Conservation (phyloP, 1,140 invertebrate species). For the Hypothenemus hampei region DNA sequence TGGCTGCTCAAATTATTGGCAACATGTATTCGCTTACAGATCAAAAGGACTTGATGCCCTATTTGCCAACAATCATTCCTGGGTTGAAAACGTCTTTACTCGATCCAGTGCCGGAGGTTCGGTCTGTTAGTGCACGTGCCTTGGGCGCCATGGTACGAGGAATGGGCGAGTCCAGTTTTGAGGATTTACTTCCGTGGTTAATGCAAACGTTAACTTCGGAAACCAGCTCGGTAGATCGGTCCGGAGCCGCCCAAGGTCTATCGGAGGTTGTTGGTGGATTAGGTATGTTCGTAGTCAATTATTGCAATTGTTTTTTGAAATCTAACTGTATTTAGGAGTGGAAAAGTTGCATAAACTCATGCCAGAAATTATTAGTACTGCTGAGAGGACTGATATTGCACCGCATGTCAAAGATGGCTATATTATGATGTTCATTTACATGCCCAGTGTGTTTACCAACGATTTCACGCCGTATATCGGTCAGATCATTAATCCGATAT, state of each 20-base stretch:
- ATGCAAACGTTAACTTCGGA: slow-evolving; percentile 98
- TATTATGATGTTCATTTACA: slow-evolving; percentile 99
- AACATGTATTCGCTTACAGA: slow-evolving; percentile 99
- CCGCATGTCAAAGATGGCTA: slow-evolving; percentile 99
- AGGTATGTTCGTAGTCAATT: slow-evolving; percentile 5
- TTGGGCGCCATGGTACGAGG: slow-evolving; percentile 96
- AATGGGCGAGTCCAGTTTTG: slow-evolving; percentile 93
- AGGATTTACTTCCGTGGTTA: slow-evolving; percentile 94
- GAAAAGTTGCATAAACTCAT: slow-evolving; percentile 94
- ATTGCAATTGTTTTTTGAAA: too few species aligned
- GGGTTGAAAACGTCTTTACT: slow-evolving; percentile 93
- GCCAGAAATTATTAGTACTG: slow-evolving; percentile 96
- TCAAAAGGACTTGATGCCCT: slow-evolving; percentile 96
- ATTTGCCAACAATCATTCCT: slow-evolving; percentile 94
- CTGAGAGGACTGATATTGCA: slow-evolving; percentile 89
- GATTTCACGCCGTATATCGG: slow-evolving; percentile 96
- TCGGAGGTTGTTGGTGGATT: slow-evolving; percentile 93
- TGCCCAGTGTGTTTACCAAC: slow-evolving; percentile 92
- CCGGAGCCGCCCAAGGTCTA: slow-evolving; percentile 96
- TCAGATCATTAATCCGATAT: slow-evolving; percentile 94
- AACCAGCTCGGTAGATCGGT: slow-evolving; percentile 89
- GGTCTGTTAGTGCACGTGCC: slow-evolving; percentile 88
- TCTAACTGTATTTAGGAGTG: slow-evolving; percentile 57
- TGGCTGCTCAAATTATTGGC: slow-evolving; percentile 98
- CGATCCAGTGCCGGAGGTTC: slow-evolving; percentile 95